Evolutionary conservation across 2,113 vertebrate species (phyloP), one percentile per base, ranked within the genome.

Genomic region (Falcunculus frontatus): DNA sequence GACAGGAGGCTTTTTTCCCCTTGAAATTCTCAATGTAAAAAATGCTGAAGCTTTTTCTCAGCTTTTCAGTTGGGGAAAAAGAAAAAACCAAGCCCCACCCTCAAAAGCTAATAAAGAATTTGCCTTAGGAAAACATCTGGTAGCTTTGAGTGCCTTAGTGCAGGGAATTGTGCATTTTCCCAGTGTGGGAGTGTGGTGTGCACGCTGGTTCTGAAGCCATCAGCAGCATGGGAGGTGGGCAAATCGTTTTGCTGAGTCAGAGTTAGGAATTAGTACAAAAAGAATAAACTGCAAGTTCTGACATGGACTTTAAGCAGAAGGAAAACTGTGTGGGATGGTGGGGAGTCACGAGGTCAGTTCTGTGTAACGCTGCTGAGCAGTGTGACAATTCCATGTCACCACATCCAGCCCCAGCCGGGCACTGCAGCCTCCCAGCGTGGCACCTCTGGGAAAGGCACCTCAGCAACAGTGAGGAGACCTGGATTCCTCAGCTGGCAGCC

Each of bases 191-290:
- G 44, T 3, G 32, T 50, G 79, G 41, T 52, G 41, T 16, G 27
- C 72, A 69, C 52, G 13, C 39, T 10, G 33, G 37, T 77, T 59
- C 68, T 72, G 64, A 44, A 68, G 60, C 93, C 78, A 65, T 4
- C 29, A 84, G 49, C 53, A 62, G 63, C 74, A 65, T 9, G 67
- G 82, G 63, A 94, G 81, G 46, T 55, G 50, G 68, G 44, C 27
- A 86, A 42, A 84, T 32, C 7, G n/a, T 80, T 90, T 30, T 82
- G 80, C 80, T 78, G 93, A 93, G 80, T 94, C 90, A 94, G 49
- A 89, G 42, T 35, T 30, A 72, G 68, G 55, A 78, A 94, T 73
- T 44, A 46, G 55, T 42, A n/a, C 47, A 63, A 30, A 15, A 23
- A 22, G 18, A 82, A 68, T 10, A 78, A 91, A 14, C 30, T 56